phyloP scores from a whole-genome alignment of 2,888 invertebrate genomes.

The Nephrotoma flavescens region DNA sequence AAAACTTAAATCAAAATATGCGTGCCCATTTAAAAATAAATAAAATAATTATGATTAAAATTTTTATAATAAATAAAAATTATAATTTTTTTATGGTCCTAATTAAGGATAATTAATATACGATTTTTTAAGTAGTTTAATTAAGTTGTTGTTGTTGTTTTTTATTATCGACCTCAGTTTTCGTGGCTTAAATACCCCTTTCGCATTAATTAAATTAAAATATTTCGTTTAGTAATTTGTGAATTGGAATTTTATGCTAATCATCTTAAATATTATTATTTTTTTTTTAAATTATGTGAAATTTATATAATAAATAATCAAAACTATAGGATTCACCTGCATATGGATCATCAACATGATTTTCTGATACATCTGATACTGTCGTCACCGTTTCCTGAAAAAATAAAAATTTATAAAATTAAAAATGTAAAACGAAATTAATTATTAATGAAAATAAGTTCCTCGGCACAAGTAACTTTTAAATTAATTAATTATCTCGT shows the following conservation, averaged over 20 bases:
- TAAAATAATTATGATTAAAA: not conserved
- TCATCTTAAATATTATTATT: not conserved
- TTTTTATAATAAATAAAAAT: not conserved
- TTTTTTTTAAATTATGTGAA: not conserved
- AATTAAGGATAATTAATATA: not conserved
- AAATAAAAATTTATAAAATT: not conserved
- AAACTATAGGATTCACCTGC: not conserved
- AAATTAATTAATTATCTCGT: no score
- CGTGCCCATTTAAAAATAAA: not conserved
- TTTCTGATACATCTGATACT: not conserved
- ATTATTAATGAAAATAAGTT: not conserved
- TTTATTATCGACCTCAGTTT: not conserved
- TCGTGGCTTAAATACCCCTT: not conserved
- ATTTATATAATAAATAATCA: not conserved
- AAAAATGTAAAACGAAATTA: not conserved
- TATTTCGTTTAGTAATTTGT: not conserved
- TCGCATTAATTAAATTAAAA: not conserved
- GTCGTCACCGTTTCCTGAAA: not conserved
- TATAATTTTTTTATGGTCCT: not conserved
- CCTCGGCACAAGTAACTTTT: no score
- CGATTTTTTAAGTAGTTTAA: not conserved
- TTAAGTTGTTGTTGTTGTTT: not conserved
- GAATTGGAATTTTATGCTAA: not conserved
- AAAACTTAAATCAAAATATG: not conserved
- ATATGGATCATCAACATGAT: conserved; percentile 1